Evolutionary conservation across 2,888 invertebrate genomes (phyloP).

Genomic region (Heliconius sara): DNA sequence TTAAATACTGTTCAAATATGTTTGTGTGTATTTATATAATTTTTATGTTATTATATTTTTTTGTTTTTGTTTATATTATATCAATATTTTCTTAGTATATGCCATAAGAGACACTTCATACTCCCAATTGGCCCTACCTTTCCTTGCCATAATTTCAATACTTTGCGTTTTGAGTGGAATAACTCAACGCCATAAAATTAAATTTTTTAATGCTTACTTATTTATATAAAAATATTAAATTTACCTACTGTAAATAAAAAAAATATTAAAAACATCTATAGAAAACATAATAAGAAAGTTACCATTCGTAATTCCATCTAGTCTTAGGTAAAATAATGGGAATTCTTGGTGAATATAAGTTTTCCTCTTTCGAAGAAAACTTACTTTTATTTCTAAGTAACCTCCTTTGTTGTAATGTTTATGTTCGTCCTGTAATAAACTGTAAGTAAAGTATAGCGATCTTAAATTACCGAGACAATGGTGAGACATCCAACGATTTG

Average conservation of each 20-base stretch:
- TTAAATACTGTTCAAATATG: conserved; percentile 1
- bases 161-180: neutral
- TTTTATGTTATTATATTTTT: no score
- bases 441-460: conserved; percentile 23
- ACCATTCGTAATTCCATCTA: neutral
- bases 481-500: conserved; percentile 11
- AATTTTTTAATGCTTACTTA: no score
- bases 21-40: neutral
- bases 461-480: conserved; percentile 15
- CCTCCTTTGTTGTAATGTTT: conserved; percentile 29
- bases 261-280: neutral
- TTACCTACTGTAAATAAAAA: no score
- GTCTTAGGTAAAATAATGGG: conserved; percentile 23
- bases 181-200: neutral
- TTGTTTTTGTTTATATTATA: no score
- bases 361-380: conserved; percentile 27
- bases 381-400: conserved; percentile 27
- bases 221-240: no score
- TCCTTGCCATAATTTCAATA: neutral
- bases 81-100: no score
- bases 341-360: conserved; percentile 36
- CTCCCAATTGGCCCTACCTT: no score
- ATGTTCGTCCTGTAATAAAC: conserved; percentile 15
- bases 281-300: neutral
- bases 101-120: no score